These are phyloP conservation scores for Musca domestica DNA, from an alignment of 1,140 invertebrate genomes.

Conservation along the genomic window DNA sequence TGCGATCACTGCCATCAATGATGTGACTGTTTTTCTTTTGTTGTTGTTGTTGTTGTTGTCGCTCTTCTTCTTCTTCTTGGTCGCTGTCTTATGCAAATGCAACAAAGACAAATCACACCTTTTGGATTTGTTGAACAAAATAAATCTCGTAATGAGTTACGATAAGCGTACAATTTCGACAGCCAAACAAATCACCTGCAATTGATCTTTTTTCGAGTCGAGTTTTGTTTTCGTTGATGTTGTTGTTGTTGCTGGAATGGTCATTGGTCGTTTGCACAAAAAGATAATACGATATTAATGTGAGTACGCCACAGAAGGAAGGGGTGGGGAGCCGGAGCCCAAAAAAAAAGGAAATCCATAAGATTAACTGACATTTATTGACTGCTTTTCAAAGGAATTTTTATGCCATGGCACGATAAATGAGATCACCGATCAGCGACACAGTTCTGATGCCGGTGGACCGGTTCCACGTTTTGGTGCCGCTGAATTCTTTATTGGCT, in stretches of 20 bases:
- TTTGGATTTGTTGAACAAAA: constrained; percentile 54
- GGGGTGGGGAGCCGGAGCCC: neutral
- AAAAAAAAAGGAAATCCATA: constrained; percentile 14
- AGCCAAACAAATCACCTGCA: constrained; percentile 55
- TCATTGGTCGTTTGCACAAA: no score
- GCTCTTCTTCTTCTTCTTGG: neutral
- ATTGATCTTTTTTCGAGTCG: constrained; percentile 51
- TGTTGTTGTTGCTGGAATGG: no score
- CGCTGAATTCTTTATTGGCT: neutral
- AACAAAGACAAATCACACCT: constrained; percentile 54
- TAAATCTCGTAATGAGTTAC: constrained; percentile 55
- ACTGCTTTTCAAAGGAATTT: constrained; percentile 20
- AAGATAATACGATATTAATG: no score
- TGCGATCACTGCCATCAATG: no score
- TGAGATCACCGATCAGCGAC: constrained; percentile 17
- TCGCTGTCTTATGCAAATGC: constrained; percentile 30
- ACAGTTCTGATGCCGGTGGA: neutral
- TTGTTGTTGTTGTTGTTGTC: no score
- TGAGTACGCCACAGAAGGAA: neutral
- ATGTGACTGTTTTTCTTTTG: no score
- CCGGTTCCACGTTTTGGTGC: constrained; percentile 1
- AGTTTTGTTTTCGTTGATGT: no score
- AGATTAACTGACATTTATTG: constrained; percentile 23
- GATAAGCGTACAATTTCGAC: constrained; percentile 55
- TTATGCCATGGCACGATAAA: constrained; percentile 5